Base-by-base conservation (phyloP, 2,888 invertebrate genomes). In the Ferdinandea cuprea region DNA sequence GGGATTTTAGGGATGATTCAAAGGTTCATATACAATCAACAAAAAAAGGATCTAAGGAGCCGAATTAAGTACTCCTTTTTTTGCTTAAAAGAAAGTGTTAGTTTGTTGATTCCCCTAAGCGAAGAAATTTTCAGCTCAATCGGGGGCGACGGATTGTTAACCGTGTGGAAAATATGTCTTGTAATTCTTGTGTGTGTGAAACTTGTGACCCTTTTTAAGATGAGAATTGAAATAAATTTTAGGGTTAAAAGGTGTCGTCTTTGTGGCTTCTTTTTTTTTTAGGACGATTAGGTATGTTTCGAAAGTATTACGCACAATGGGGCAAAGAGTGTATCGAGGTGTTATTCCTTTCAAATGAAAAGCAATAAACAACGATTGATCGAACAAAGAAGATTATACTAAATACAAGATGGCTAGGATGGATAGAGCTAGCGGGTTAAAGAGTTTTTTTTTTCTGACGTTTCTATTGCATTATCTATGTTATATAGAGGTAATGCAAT, bases 161-260 rank as follows among this genome's bases (percentile, higher is more conserved):
- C 37, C 30, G 40, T 30, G 58, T 71, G 59, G 52, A 71, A 71
- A 54, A 71, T 40, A 65, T 42, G 40, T 21, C 21, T 42, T 61
- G 72, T 83, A 78, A 83, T 83, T 72, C 78, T 72, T 83, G n/a
- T 78, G 61, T 17, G 17, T 15, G 59, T 54, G 19, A 37, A 28
- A 56, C 13, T 17, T 69, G 63, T 52, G 65, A 77, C 71, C 71
- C 58, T 59, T 66, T 44, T 58, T 17, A n/a, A n/a, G n/a, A 15
- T 13, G 13, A 6, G 25, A 61, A 52, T 19, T 58, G 13, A 48
- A 44, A 25, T 3, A 17, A 21, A 37, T 42, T 48, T 71, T 72
- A 68, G 71, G 81, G 71, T 71, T 77, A 72, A 78, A 78, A 66
- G 58, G 77, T 83, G 71, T 63, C 35, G 71, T 63, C 35, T 66